A percentile compares a stretch with the other conserved stretches of the same genome.
These are phyloP conservation scores for Meganola albula DNA, from an alignment of 2,888 invertebrate genomes.

Conservation along the genomic window DNA sequence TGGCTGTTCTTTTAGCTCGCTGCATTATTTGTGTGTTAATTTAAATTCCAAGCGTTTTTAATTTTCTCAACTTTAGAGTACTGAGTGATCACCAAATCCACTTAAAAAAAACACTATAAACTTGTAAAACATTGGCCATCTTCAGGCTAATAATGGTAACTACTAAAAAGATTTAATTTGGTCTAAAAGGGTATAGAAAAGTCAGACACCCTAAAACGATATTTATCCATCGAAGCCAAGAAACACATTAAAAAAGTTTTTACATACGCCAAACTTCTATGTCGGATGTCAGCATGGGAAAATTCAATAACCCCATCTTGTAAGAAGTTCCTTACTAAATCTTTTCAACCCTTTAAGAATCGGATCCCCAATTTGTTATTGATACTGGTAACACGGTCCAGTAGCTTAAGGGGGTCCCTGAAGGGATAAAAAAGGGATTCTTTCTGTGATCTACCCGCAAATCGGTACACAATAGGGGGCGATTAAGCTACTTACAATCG, in stretches of 20 bases:
- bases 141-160: no score
- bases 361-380: conserved; percentile 69
- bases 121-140: no score
- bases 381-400: conserved; percentile 65
- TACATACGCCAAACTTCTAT: no score
- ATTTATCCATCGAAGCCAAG: no score
- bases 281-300: no score
- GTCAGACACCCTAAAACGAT: no score
- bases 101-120: no score
- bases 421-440: conserved; percentile 68
- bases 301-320: conserved; percentile 46
- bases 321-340: conserved; percentile 51
- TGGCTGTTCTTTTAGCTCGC: conserved; percentile 48
- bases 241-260: no score
- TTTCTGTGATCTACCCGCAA: conserved; percentile 66
- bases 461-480: conserved; percentile 56
- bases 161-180: no score
- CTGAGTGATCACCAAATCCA: no score
- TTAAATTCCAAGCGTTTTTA: conserved; percentile 12
- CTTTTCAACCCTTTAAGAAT: conserved; percentile 54
- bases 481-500: conserved; percentile 52
- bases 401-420: conserved; percentile 42
- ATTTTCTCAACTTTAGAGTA: conserved; percentile 7
- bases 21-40: conserved; percentile 36
- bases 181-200: no score